Evolutionary conservation across 2,113 vertebrate genomes (phyloP).

Genomic region (Hippocampus guttulatus): DNA sequence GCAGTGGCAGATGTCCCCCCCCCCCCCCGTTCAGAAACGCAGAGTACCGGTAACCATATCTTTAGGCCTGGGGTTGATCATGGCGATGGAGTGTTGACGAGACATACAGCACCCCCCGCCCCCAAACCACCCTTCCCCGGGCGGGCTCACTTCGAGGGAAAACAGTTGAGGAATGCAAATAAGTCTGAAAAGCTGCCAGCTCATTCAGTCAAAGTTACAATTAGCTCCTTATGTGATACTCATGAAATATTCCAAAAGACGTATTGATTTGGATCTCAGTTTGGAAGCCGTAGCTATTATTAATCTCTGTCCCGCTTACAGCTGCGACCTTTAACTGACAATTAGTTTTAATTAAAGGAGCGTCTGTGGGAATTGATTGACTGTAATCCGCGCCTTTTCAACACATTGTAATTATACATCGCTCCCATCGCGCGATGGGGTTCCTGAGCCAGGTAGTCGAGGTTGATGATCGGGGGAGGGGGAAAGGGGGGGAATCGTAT

Average conservation of each 20-base stretch:
- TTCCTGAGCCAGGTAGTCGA: background rate
- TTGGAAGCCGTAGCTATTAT: slow-evolving; percentile 29
- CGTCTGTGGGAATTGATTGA: slow-evolving; percentile 54
- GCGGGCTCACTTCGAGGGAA: slow-evolving; percentile 15
- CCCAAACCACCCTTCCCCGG: slow-evolving; percentile 3
- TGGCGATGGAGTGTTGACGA: slow-evolving; percentile 56
- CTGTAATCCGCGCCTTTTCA: slow-evolving; percentile 13
- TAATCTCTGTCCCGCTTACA: slow-evolving; percentile 50
- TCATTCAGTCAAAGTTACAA: slow-evolving; percentile 52
- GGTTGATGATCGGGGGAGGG: background rate
- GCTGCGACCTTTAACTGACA: slow-evolving; percentile 39
- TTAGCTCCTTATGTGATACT: slow-evolving; percentile 57
- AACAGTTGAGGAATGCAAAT: slow-evolving; percentile 25
- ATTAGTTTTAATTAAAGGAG: slow-evolving; percentile 60
- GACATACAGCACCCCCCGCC: slow-evolving; percentile 19
- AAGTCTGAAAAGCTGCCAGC: slow-evolving; percentile 1
- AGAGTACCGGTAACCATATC: slow-evolving; percentile 45
- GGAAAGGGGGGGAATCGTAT: background rate
- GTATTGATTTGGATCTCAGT: slow-evolving; percentile 50
- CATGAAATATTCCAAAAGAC: slow-evolving; percentile 54
- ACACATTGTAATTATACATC: slow-evolving; percentile 6
- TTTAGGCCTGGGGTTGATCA: slow-evolving; percentile 40
- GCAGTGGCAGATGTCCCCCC: slow-evolving; percentile 56
- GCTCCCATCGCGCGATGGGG: background rate
- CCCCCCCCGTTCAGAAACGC: slow-evolving; percentile 41